These are phyloP conservation scores for Cirrhinus molitorella DNA, from an alignment of 2,797 vertebrate genomes.

Conservation along the genomic window DNA sequence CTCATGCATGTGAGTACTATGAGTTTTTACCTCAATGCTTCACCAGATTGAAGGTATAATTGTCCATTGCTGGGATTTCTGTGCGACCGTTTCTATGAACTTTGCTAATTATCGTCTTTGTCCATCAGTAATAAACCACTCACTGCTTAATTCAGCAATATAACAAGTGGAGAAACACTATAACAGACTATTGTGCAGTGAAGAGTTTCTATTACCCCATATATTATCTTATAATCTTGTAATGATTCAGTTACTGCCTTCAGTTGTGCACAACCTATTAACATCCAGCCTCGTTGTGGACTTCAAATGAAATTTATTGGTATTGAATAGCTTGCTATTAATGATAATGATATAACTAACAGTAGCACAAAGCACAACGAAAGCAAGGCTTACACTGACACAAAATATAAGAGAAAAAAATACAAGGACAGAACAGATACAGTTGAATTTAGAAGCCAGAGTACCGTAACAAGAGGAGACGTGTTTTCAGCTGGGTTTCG, in stretches of 20 bases:
- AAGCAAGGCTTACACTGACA: neutral
- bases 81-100: neutral
- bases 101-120: neutral
- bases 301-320: neutral
- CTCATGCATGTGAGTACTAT: slow-evolving; percentile 96
- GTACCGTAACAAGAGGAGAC: neutral
- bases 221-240: slow-evolving; percentile 47
- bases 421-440: neutral
- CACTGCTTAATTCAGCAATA: slow-evolving; percentile 13
- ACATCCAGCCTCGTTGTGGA: neutral
- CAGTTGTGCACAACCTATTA: slow-evolving; percentile 44
- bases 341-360: neutral
- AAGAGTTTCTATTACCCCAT: slow-evolving; percentile 40
- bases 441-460: neutral
- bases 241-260: slow-evolving; percentile 51
- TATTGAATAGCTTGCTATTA: neutral
- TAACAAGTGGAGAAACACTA: slow-evolving; percentile 17
- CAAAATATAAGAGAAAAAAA: neutral
- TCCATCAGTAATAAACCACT: slow-evolving; percentile 23
- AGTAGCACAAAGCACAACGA: neutral
- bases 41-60: neutral
- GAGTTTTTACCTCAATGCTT: slow-evolving; percentile 1
- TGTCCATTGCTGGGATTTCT: neutral
- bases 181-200: slow-evolving; percentile 26
- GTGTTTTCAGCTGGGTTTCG: neutral